phyloP scores from a whole-genome alignment of 2,113 vertebrate species.

The Barnardius zonarius region DNA sequence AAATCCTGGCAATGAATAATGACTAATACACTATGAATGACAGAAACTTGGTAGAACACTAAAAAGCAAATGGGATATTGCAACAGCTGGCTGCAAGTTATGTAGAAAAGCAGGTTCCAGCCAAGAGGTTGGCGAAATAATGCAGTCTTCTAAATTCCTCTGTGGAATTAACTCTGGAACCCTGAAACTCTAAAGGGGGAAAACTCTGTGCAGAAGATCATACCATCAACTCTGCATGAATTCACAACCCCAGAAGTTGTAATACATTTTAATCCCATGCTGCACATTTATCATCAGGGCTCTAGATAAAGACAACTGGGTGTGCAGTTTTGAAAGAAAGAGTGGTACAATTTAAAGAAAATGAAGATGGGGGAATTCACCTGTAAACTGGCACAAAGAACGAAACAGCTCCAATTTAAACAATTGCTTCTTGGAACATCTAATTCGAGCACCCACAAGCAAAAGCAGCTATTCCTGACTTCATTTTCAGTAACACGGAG shows the following conservation, averaged over 20 bases:
- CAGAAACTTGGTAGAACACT: constrained; percentile 40
- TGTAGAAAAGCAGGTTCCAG: not conserved
- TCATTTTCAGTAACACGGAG: not conserved
- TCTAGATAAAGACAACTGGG: not conserved
- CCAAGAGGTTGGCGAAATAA: constrained; percentile 16
- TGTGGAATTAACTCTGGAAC: not conserved
- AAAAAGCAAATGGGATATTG: constrained; percentile 20
- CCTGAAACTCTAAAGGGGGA: not conserved
- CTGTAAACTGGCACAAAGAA: not conserved
- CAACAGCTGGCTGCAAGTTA: constrained; percentile 25
- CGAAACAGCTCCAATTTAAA: not conserved
- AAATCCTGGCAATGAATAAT: constrained; percentile 7
- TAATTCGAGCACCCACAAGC: not conserved
- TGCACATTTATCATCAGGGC: not conserved
- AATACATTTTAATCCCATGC: not conserved
- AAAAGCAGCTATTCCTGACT: constrained; percentile 16
- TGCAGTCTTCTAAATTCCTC: not conserved
- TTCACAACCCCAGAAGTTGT: not conserved
- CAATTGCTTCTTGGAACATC: constrained; percentile 16
- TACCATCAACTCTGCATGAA: not conserved
- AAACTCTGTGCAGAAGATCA: not conserved
- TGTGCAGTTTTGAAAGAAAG: not conserved
- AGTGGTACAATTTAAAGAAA: not conserved
- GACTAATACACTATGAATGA: constrained; percentile 50
- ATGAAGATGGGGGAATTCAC: not conserved